These are phyloP conservation scores for Anthoptus insignis DNA, from an alignment of 2,888 invertebrate genomes.

Conservation along the genomic window DNA sequence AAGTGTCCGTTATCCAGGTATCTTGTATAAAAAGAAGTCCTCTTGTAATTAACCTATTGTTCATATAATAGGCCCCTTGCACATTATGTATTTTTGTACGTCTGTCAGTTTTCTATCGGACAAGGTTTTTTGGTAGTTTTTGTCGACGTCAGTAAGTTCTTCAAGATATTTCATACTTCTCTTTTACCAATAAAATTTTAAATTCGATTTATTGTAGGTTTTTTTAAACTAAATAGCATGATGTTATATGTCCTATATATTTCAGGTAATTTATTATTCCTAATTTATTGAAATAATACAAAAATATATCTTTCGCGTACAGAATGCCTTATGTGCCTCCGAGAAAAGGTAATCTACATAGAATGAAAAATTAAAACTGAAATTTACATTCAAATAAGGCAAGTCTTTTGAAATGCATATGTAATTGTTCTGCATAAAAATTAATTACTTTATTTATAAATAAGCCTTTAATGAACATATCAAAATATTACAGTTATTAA, in stretches of 20 bases:
- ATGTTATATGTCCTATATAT: no score
- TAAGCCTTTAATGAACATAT: conserved; percentile 2
- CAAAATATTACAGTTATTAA: no score
- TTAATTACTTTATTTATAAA: neutral
- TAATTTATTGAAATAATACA: neutral
- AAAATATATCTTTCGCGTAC: neutral
- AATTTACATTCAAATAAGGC: conserved; percentile 13
- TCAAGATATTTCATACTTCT: no score
- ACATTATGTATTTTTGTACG: neutral
- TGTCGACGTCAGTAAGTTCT: no score
- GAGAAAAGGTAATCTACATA: conserved; percentile 17
- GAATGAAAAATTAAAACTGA: conserved; percentile 30
- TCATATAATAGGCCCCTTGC: conserved; percentile 1
- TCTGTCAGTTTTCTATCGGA: no score
- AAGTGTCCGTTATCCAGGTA: conserved; percentile 21
- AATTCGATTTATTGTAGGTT: no score
- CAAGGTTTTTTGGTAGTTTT: no score
- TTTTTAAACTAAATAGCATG: no score
- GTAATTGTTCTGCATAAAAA: neutral
- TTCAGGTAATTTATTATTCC: no score
- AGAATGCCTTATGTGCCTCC: neutral
- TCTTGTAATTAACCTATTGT: conserved; percentile 31
- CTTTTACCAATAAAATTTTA: no score
- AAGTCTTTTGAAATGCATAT: neutral
- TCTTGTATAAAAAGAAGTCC: conserved; percentile 20